phyloP scores from a whole-genome alignment of 2,797 vertebrate genomes.

The Ibycter americanus region DNA sequence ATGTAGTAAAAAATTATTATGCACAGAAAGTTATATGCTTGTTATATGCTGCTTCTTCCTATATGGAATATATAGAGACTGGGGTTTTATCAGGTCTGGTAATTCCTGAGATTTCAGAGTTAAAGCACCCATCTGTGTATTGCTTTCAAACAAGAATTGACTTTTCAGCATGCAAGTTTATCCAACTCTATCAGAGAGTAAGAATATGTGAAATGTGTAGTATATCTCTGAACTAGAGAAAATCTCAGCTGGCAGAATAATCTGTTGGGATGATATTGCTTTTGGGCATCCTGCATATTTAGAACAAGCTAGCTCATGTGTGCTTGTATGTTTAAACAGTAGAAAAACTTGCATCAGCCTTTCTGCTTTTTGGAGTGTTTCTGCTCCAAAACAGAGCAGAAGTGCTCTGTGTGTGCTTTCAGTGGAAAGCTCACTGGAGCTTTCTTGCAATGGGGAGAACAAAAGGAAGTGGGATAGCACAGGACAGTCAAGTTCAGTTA shows the following conservation, averaged over 20 bases:
- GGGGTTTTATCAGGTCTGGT: neutral
- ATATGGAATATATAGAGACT: neutral
- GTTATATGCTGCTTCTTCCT: neutral
- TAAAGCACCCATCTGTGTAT: neutral
- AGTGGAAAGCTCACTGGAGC: neutral
- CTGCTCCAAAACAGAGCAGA: too few relatives aligned
- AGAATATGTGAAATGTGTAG: neutral
- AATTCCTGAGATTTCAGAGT: neutral
- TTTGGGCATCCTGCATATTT: neutral
- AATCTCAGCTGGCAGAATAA: neutral
- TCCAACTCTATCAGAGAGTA: neutral
- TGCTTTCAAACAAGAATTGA: neutral
- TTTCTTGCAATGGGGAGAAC: neutral
- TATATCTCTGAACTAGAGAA: neutral
- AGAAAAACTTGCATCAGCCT: neutral
- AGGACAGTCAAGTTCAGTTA: neutral
- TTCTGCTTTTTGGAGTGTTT: neutral
- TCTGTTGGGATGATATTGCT: neutral
- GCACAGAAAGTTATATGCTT: neutral
- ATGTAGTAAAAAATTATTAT: neutral
- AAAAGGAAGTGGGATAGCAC: neutral
- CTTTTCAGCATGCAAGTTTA: neutral
- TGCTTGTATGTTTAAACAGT: accelerated
- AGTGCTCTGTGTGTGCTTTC: too few relatives aligned
- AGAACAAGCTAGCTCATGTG: neutral